phyloP scores from a whole-genome alignment of 2,888 invertebrate species.

The Sarcophaga subvicina region DNA sequence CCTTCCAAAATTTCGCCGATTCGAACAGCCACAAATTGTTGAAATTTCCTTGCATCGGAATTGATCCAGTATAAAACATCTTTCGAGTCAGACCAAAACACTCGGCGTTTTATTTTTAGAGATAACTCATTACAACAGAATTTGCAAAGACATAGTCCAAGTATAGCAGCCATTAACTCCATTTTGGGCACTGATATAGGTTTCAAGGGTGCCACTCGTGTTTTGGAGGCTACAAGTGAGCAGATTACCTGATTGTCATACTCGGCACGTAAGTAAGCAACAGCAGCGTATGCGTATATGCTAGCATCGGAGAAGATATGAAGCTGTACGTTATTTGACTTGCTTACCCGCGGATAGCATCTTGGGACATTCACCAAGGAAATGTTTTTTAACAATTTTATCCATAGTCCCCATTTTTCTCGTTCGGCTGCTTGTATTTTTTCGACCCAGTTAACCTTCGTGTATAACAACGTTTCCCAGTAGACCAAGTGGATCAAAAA shows the following conservation, averaged over 20 bases:
- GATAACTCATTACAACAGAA: too few relatives aligned
- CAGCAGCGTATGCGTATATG: conserved; percentile 70
- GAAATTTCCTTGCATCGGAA: conserved; percentile 48
- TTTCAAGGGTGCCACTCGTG: conserved; percentile 71
- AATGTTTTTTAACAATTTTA: too few relatives aligned
- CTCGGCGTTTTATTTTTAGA: conserved; percentile 9
- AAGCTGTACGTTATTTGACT: conserved; percentile 4
- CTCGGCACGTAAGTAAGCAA: conserved; percentile 67
- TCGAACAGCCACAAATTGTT: conserved; percentile 48
- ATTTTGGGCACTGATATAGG: conserved; percentile 69
- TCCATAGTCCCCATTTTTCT: too few relatives aligned
- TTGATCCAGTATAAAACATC: conserved; percentile 51
- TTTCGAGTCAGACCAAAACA: conserved; percentile 64
- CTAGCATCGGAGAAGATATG: conserved; percentile 63
- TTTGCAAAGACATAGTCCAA: conserved; percentile 64
- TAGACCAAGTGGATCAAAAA: not conserved
- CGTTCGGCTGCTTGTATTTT: too few relatives aligned
- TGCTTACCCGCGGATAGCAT: conserved; percentile 46
- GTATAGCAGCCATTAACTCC: conserved; percentile 70
- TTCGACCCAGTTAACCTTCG: not conserved
- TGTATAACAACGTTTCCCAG: not conserved
- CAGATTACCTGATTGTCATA: conserved; percentile 32
- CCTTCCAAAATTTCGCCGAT: conserved; percentile 54
- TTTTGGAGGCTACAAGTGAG: conserved; percentile 68
- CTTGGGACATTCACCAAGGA: conserved; percentile 48